These are phyloP conservation scores for Catharus ustulatus DNA, from an alignment of 2,797 vertebrate species.

Conservation along the genomic window DNA sequence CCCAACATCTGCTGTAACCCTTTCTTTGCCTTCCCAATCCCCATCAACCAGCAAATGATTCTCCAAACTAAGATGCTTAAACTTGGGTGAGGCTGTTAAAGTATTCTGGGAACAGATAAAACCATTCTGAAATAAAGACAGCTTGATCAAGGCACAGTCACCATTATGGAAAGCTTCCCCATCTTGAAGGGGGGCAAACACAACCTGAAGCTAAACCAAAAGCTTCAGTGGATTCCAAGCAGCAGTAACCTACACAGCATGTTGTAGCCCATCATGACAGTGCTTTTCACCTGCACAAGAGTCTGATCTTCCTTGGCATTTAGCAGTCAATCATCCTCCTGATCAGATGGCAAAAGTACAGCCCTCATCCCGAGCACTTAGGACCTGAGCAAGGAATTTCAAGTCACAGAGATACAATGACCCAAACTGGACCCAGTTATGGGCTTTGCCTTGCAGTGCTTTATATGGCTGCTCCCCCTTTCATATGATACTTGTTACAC, in stretches of 20 bases:
- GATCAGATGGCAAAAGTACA: not conserved
- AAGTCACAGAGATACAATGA: not conserved
- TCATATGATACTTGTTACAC: fast-evolving
- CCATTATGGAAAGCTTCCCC: not conserved
- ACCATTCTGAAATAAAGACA: not conserved
- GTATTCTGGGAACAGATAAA: not conserved
- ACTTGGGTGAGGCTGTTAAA: not conserved
- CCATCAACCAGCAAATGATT: not conserved
- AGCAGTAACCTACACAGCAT: not conserved
- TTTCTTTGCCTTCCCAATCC: not conserved
- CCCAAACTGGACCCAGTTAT: not conserved
- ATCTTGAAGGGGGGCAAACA: not conserved
- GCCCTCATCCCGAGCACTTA: not conserved
- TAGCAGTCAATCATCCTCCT: not conserved
- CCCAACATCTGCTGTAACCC: not conserved
- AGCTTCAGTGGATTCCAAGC: not conserved
- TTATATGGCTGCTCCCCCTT: not conserved
- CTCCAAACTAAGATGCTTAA: not conserved
- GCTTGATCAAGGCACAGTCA: not conserved
- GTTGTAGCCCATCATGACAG: not conserved
- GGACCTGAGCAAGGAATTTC: not conserved
- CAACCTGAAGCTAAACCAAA: not conserved
- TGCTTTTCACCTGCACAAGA: not conserved
- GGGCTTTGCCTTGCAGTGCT: not conserved
- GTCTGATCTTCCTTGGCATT: not conserved